These are phyloP conservation scores for Tubulanus polymorphus DNA, from an alignment of 2,888 invertebrate genomes.

Conservation along the genomic window DNA sequence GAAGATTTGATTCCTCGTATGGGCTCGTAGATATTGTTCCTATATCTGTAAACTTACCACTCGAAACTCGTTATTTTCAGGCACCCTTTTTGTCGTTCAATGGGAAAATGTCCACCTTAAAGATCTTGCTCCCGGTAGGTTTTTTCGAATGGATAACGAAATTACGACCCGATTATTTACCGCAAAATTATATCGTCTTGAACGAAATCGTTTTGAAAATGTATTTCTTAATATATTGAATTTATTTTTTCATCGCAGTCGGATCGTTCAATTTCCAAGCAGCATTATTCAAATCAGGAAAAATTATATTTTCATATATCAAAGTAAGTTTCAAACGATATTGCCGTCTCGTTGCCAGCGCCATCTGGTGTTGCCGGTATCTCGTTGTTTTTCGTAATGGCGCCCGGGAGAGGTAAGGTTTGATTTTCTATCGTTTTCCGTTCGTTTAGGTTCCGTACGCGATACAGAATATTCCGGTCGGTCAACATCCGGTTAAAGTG, in stretches of 20 bases:
- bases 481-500: constrained; percentile 91
- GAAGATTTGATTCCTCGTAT: background rate
- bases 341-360: background rate
- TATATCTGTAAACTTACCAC: too few relatives aligned
- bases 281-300: constrained; percentile 79
- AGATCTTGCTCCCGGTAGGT: constrained; percentile 62
- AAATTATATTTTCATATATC: constrained; percentile 89
- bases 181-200: too few relatives aligned
- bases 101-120: constrained; percentile 89
- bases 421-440: constrained; percentile 2
- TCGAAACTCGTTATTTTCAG: too few relatives aligned
- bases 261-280: constrained; percentile 89
- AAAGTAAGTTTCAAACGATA: constrained; percentile 45
- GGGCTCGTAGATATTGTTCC: too few relatives aligned
- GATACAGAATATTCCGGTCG: constrained; percentile 74
- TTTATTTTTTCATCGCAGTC: constrained; percentile 58
- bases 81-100: constrained; percentile 83
- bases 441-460: constrained; percentile 65
- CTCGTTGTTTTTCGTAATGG: too few relatives aligned
- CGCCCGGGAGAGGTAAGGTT: too few relatives aligned
- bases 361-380: background rate
- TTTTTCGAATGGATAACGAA: too few relatives aligned
- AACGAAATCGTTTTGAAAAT: too few relatives aligned
- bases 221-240: too few relatives aligned
- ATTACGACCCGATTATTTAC: too few relatives aligned